A percentile compares a stretch with the other conserved stretches of the same genome.
Conservation (phyloP, 2,113 vertebrate genomes). For the human (Homo sapiens) region DNA sequence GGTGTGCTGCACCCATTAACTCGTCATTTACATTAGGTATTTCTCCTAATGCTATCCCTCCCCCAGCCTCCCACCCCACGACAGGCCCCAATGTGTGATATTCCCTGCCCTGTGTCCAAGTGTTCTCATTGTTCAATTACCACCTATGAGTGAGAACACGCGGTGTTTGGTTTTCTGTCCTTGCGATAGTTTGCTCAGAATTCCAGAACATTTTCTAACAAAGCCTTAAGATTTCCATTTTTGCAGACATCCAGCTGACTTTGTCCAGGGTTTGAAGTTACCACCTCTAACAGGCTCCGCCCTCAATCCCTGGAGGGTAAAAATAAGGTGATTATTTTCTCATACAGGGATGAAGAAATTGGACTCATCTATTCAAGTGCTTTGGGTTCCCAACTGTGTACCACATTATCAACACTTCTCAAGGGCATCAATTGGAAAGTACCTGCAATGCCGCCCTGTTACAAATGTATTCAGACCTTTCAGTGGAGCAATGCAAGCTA, state of each 20-base stretch:
- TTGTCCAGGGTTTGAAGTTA: neutral
- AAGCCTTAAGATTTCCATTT: neutral
- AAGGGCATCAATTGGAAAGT: neutral
- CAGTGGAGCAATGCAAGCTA: neutral
- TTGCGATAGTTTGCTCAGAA: too few species aligned
- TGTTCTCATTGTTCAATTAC: too few species aligned
- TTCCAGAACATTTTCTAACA: neutral
- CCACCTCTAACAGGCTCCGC: neutral
- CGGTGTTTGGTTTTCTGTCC: too few species aligned
- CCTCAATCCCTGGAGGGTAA: neutral
- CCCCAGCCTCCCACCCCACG: too few species aligned
- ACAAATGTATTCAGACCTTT: neutral
- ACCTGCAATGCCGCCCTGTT: neutral
- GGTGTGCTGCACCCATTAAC: too few species aligned
- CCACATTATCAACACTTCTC: neutral
- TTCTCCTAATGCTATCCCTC: too few species aligned
- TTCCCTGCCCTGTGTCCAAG: too few species aligned
- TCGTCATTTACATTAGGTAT: too few species aligned
- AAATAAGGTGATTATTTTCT: conserved; percentile 1
- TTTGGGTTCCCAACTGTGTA: neutral
- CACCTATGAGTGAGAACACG: too few species aligned
- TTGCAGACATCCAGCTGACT: neutral
- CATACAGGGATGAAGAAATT: neutral
- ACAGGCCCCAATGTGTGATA: too few species aligned
- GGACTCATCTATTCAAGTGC: neutral